Percentiles rank a stretch among this genome's conserved stretches.
Evolutionary conservation across 2,888 invertebrate genomes (phyloP).

Genomic region (Drosophila bunnanda): DNA sequence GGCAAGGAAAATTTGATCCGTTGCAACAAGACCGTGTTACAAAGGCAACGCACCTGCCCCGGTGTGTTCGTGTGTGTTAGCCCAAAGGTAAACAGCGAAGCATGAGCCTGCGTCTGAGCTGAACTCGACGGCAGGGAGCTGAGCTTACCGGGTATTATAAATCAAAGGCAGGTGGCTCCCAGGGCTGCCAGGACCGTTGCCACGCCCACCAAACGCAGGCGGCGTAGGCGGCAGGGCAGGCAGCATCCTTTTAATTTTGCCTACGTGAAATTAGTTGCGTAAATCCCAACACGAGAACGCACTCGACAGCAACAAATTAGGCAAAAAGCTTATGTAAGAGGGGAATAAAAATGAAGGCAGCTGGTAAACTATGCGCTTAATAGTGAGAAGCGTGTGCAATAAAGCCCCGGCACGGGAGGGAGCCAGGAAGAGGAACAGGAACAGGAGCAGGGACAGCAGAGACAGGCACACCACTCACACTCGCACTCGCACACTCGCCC

Average conservation of each 20-base stretch:
- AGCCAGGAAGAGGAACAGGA: conserved; percentile 12
- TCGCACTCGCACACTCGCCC: conserved; percentile 20
- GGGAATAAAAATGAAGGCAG: conserved; percentile 58
- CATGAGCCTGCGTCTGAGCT: conserved; percentile 5
- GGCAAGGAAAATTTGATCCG: conserved; percentile 50
- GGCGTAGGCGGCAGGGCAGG: conserved; percentile 21
- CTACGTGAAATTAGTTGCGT: conserved; percentile 78
- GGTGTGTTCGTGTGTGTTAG: not conserved
- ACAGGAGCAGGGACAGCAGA: conserved; percentile 1
- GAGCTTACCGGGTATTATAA: conserved; percentile 61
- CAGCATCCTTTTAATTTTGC: conserved; percentile 61
- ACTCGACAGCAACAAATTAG: conserved; percentile 66
- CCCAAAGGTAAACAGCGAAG: conserved; percentile 38
- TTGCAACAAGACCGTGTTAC: conserved; percentile 53
- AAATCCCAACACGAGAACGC: conserved; percentile 79
- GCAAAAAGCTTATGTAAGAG: conserved; percentile 52
- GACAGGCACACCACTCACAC: conserved; percentile 23
- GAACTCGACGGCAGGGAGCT: conserved; percentile 3
- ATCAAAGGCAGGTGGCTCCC: conserved; percentile 64
- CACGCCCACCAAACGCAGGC: conserved; percentile 16
- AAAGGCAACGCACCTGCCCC: conserved; percentile 56
- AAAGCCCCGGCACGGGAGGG: conserved; percentile 59
- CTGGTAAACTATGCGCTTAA: conserved; percentile 73
- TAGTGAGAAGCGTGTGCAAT: conserved; percentile 67
- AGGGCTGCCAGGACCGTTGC: not conserved